A percentile compares a stretch with the other conserved stretches of the same genome.
Evolutionary conservation across 2,113 vertebrate species (phyloP).

Genomic region (Shinisaurus crocodilurus): DNA sequence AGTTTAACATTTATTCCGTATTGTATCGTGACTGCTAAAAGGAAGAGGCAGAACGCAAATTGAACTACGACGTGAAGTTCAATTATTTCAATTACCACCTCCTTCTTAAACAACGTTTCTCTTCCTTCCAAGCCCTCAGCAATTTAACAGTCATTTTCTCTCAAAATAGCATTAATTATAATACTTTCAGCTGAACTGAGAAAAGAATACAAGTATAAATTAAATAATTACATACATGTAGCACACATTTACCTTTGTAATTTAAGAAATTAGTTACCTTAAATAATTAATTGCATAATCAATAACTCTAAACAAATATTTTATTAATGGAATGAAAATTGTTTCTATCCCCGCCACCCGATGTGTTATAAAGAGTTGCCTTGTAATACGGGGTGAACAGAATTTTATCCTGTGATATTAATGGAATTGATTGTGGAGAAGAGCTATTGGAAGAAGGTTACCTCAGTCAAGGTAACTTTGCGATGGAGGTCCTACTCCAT

Average conservation of each 20-base stretch:
- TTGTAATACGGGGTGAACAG: not conserved
- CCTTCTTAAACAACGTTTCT: conserved; percentile 71
- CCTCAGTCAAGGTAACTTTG: not conserved
- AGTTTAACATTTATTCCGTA: conserved; percentile 72
- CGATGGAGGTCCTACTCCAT: not conserved
- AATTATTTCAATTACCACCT: conserved; percentile 79
- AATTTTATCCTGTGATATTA: not conserved
- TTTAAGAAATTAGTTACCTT: conserved; percentile 51
- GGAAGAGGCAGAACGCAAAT: conserved; percentile 67
- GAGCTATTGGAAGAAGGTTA: not conserved
- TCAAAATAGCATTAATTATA: conserved; percentile 74
- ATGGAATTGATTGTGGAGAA: not conserved
- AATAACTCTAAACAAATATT: conserved; percentile 39
- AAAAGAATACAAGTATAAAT: conserved; percentile 64
- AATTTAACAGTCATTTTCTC: conserved; percentile 73
- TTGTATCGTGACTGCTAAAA: conserved; percentile 66
- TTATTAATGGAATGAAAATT: conserved; percentile 21
- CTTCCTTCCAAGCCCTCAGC: conserved; percentile 68
- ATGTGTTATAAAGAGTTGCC: not conserved
- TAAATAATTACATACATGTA: conserved; percentile 55
- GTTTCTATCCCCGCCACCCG: not conserved
- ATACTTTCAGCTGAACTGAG: conserved; percentile 58
- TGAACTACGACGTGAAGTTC: conserved; percentile 68
- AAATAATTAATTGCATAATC: conserved; percentile 43
- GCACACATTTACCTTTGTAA: conserved; percentile 56